Conservation (phyloP, 2,888 invertebrate genomes). For the Ischnura elegans region DNA sequence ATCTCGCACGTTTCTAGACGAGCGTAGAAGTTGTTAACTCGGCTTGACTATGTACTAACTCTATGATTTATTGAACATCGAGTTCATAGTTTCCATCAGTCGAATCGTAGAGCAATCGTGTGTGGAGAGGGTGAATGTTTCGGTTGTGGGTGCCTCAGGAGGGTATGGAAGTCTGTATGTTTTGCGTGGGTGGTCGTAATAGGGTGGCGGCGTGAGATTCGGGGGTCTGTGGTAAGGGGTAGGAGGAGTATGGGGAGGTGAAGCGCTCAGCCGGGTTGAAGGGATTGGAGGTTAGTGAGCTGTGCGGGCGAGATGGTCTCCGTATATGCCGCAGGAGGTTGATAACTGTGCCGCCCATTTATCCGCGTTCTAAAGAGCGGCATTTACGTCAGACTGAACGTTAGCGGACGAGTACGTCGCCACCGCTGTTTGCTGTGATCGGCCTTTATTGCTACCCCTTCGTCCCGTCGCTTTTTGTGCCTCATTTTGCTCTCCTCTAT, state of each 20-base stretch:
- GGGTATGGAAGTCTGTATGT: neutral
- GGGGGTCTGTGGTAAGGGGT: neutral
- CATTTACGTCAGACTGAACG: constrained; percentile 21
- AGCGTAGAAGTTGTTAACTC: too few relatives aligned
- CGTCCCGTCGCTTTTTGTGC: neutral
- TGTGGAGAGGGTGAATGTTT: neutral
- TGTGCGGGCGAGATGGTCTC: constrained; percentile 39
- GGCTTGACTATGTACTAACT: too few relatives aligned
- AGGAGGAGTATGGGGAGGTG: neutral
- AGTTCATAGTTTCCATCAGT: too few relatives aligned
- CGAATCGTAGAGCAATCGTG: neutral
- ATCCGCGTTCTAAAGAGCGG: constrained; percentile 57
- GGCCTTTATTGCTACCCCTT: constrained; percentile 38
- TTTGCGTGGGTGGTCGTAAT: neutral
- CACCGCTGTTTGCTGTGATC: constrained; percentile 2
- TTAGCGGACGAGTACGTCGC: neutral
- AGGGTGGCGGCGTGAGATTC: neutral
- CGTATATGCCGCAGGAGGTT: constrained; percentile 45
- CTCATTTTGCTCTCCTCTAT: too few relatives aligned
- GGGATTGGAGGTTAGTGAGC: constrained; percentile 49
- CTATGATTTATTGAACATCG: too few relatives aligned
- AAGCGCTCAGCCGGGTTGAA: constrained; percentile 12
- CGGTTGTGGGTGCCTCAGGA: neutral
- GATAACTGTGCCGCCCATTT: constrained; percentile 53
- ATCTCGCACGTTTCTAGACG: too few relatives aligned